These are phyloP conservation scores for Tipula vernalis DNA, from an alignment of 2,888 invertebrate genomes.

Conservation along the genomic window DNA sequence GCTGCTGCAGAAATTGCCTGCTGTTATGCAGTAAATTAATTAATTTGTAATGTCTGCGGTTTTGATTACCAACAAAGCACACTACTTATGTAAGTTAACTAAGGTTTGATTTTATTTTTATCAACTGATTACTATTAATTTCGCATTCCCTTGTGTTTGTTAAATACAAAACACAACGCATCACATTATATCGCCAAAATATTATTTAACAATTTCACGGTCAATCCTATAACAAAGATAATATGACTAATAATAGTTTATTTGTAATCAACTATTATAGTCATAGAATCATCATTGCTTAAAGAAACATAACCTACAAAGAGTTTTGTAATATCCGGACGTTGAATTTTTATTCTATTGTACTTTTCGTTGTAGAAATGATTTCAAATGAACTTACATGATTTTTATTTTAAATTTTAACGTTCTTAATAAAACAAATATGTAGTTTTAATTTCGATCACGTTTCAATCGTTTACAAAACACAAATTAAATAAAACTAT, in stretches of 20 bases:
- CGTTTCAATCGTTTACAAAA: not conserved
- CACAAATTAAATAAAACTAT: not conserved
- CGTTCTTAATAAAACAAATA: not conserved
- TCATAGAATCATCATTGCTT: not conserved
- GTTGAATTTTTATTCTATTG: not conserved
- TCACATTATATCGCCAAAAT: not conserved
- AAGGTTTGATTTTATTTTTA: not conserved
- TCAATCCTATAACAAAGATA: not conserved
- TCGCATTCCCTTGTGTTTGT: not conserved
- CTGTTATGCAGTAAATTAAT: not conserved
- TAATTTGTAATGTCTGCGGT: not conserved
- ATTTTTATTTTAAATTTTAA: not conserved
- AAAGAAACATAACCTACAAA: not conserved
- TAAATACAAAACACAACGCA: not conserved
- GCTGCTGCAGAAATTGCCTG: not conserved
- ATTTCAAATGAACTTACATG: not conserved
- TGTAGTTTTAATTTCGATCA: slow-evolving; percentile 4
- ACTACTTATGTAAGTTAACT: not conserved
- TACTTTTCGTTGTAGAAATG: not conserved
- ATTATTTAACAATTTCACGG: not conserved
- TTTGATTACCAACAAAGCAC: not conserved
- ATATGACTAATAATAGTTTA: not conserved
- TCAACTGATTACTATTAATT: not conserved
- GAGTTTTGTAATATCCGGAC: not conserved
- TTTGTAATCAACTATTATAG: not conserved